A percentile compares a stretch with the other conserved stretches of the same genome.
Conservation (phyloP, 2,113 vertebrate genomes). For the rat (Rattus norvegicus) region DNA sequence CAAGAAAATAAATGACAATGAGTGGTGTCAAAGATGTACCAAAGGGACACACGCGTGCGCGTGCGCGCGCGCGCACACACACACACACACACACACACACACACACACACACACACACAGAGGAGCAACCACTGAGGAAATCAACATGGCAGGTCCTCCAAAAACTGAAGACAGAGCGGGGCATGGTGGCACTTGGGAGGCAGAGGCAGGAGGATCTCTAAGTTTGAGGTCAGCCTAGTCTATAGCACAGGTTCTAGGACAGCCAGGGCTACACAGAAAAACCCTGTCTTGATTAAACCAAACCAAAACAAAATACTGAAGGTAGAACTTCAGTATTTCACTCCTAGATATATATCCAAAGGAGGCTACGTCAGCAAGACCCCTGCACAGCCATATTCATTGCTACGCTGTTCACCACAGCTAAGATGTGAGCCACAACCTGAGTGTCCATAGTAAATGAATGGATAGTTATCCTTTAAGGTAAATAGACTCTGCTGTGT, state of each 20-base stretch:
- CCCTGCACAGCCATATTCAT: not conserved
- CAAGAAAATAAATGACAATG: not conserved
- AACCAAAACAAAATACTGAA: not conserved
- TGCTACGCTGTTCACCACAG: not conserved
- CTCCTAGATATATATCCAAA: not conserved
- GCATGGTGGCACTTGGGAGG: not conserved
- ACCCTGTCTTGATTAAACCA: not conserved
- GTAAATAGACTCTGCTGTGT: not conserved
- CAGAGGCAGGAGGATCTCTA: not conserved
- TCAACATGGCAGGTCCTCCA: not conserved
- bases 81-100: not conserved
- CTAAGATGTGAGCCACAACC: too few relatives aligned
- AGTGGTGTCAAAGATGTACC: not conserved
- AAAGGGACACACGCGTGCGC: not conserved
- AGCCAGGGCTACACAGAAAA: not conserved
- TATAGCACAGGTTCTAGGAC: not conserved
- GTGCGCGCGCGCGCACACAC: rapidly evolving
- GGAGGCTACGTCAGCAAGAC: not conserved
- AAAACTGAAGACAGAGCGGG: too few relatives aligned
- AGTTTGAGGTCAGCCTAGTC: not conserved
- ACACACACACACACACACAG: not conserved
- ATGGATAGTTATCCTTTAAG: not conserved
- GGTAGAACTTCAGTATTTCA: not conserved
- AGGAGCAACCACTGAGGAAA: not conserved
- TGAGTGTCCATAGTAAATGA: too few relatives aligned